Conservation (phyloP, 1,140 invertebrate genomes). For the Dinothrombium tinctorium region DNA sequence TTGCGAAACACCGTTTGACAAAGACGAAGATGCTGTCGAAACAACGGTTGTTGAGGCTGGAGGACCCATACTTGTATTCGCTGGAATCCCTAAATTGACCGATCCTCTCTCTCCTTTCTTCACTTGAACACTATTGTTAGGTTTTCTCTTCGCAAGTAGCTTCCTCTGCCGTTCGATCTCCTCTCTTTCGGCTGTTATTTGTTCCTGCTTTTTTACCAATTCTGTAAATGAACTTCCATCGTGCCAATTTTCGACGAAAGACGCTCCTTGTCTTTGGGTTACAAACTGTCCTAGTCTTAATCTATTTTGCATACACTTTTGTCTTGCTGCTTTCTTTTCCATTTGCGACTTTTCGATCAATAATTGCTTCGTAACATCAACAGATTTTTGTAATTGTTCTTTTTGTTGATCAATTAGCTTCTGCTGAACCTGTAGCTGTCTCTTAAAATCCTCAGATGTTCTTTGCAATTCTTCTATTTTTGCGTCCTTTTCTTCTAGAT, state of each 20-base stretch:
- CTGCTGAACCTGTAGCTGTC: slow-evolving; percentile 71
- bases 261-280: slow-evolving; percentile 87
- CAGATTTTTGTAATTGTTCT: slow-evolving; percentile 84
- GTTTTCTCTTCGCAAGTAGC: slow-evolving; percentile 73
- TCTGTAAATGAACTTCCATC: slow-evolving; percentile 98
- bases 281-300: slow-evolving; percentile 93
- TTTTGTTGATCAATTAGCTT: slow-evolving; percentile 91
- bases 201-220: slow-evolving; percentile 82
- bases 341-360: slow-evolving; percentile 92
- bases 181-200: slow-evolving; percentile 78
- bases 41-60: neutral
- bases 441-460: slow-evolving; percentile 72
- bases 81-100: neutral
- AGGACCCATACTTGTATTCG: neutral
- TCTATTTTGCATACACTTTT: slow-evolving; percentile 96
- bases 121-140: slow-evolving; percentile 23
- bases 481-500: slow-evolving; percentile 77
- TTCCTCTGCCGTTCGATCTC: slow-evolving; percentile 93
- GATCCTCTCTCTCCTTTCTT: slow-evolving; percentile 37
- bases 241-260: slow-evolving; percentile 99
- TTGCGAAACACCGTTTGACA: neutral
- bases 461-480: slow-evolving; percentile 83
- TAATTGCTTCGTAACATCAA: slow-evolving; percentile 84
- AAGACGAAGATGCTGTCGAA: neutral
- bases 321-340: slow-evolving; percentile 86